Evolutionary conservation across 1,140 invertebrate genomes (phyloP).

Genomic region (Meloidogyne floridensis): DNA sequence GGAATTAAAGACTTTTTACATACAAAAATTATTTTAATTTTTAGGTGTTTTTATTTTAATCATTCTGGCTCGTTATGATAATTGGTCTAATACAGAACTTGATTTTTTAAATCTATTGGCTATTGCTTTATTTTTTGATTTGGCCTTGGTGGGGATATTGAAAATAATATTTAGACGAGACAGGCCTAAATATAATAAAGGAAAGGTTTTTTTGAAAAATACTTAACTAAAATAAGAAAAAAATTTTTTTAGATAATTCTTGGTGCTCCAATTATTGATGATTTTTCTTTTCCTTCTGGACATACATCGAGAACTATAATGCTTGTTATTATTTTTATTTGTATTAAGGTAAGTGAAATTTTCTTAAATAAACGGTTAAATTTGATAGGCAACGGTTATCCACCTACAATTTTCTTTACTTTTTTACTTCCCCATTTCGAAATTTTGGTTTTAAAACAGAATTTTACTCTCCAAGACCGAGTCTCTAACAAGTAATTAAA

Average conservation of each 20-base stretch:
- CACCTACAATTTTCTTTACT: too few relatives aligned
- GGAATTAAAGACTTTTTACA: too few relatives aligned
- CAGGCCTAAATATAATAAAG: not conserved
- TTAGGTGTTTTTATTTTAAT: not conserved
- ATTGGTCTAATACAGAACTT: not conserved
- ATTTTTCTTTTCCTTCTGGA: conserved; percentile 93
- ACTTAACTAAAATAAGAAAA: not conserved
- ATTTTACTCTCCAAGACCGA: too few relatives aligned
- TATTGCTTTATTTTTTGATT: not conserved
- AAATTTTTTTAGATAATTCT: not conserved
- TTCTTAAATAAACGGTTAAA: too few relatives aligned
- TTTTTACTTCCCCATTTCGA: too few relatives aligned
- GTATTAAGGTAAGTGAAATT: not conserved
- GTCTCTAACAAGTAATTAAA: too few relatives aligned
- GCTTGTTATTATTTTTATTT: conserved; percentile 68
- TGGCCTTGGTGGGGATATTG: not conserved
- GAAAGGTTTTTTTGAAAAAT: not conserved
- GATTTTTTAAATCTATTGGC: not conserved
- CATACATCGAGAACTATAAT: conserved; percentile 84
- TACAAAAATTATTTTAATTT: not conserved
- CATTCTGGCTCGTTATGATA: not conserved
- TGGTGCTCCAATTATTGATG: conserved; percentile 75
- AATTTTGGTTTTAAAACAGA: too few relatives aligned
- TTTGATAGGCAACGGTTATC: too few relatives aligned
- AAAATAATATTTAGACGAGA: not conserved